Evolutionary conservation across 2,113 vertebrate genomes (phyloP).

Genomic region (Cyanistes caeruleus): DNA sequence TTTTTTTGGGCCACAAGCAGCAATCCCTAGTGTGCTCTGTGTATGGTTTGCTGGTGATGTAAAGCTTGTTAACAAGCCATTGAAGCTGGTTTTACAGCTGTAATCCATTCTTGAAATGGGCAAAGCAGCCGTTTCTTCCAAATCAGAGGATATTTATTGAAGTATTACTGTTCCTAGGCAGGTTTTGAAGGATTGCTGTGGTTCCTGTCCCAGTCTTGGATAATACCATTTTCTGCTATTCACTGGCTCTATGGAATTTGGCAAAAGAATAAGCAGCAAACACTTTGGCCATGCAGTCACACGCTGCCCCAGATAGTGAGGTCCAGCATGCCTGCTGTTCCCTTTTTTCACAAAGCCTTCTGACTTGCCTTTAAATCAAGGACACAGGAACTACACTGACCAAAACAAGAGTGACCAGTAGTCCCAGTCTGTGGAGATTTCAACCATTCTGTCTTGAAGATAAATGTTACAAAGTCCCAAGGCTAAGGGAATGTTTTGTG

Average conservation of each 20-base stretch:
- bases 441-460: background rate
- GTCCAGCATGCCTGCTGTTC: background rate
- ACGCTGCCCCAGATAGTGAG: background rate
- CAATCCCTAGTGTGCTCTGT: background rate
- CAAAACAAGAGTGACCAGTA: background rate
- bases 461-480: background rate
- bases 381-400: background rate
- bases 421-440: background rate
- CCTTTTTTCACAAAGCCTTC: background rate
- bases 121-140: background rate
- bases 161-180: background rate
- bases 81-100: background rate
- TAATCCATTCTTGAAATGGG: background rate
- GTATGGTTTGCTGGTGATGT: background rate
- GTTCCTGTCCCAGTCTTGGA: background rate
- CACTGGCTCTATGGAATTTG: background rate
- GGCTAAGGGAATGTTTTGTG: background rate
- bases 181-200: background rate
- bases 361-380: background rate
- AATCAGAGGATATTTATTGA: background rate
- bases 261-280: background rate
- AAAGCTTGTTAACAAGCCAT: constrained; percentile 1
- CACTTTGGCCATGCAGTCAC: background rate
- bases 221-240: background rate
- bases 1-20: background rate